phyloP scores from a whole-genome alignment of 2,888 invertebrate genomes.

The Acanthosepion pharaonis region DNA sequence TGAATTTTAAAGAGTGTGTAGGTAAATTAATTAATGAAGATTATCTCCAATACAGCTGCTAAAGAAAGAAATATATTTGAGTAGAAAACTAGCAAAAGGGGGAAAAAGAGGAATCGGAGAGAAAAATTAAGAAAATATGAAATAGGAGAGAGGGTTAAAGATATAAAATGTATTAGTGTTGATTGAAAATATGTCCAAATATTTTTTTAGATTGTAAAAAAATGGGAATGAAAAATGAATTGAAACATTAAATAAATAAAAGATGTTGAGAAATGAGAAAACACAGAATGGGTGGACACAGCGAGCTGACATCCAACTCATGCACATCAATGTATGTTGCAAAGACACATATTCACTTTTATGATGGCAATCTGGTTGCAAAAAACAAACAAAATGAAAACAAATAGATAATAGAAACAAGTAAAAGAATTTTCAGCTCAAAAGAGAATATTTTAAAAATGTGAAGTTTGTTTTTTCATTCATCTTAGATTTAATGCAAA shows the following conservation, averaged over 20 bases:
- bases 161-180: neutral
- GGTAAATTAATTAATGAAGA: too few relatives aligned
- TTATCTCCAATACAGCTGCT: too few relatives aligned
- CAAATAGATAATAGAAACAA: neutral
- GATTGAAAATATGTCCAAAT: constrained; percentile 12
- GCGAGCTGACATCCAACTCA: constrained; percentile 20
- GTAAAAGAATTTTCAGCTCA: constrained; percentile 1
- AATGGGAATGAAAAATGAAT: neutral
- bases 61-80: neutral
- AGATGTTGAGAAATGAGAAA: neutral
- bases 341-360: constrained; percentile 45
- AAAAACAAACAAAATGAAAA: constrained; percentile 34
- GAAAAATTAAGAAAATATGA: neutral
- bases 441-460: neutral
- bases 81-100: neutral
- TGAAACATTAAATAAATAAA: neutral
- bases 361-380: constrained; percentile 45
- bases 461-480: neutral
- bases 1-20: too few relatives aligned
- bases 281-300: neutral
- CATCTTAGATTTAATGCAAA: neutral
- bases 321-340: constrained; percentile 33
- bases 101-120: neutral
- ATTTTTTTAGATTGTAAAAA: neutral
- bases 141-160: neutral